phyloP scores from a whole-genome alignment of 2,888 invertebrate species.

The Nebria salina region DNA sequence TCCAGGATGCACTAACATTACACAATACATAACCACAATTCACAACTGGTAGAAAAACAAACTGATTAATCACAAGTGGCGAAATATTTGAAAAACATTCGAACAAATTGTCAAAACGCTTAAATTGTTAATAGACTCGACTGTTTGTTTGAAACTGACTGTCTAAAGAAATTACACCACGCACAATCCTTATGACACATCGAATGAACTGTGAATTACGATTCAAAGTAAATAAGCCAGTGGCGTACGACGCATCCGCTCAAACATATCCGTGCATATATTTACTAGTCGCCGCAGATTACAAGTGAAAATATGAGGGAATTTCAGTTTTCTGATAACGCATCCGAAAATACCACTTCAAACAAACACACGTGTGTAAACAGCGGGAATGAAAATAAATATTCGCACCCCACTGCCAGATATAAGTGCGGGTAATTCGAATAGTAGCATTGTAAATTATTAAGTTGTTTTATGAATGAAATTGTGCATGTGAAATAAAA shows the following conservation, averaged over 20 bases:
- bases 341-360: not conserved
- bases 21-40: constrained; percentile 40
- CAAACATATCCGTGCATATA: constrained; percentile 11
- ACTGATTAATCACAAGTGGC: constrained; percentile 20
- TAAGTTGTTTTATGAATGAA: not conserved
- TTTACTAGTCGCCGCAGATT: not conserved
- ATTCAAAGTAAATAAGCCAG: constrained; percentile 42
- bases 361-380: not conserved
- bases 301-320: not conserved
- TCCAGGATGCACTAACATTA: constrained; percentile 26
- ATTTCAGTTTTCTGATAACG: not conserved
- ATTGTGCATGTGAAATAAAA: not conserved
- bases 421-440: constrained; percentile 31
- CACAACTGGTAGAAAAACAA: constrained; percentile 24
- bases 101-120: constrained; percentile 21
- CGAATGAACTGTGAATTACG: constrained; percentile 40
- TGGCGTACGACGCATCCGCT: constrained; percentile 29
- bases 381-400: not conserved
- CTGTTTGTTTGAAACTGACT: constrained; percentile 30
- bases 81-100: constrained; percentile 3
- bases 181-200: constrained; percentile 41
- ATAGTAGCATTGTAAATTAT: constrained; percentile 5
- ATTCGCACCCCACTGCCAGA: constrained; percentile 14
- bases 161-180: constrained; percentile 34
- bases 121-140: constrained; percentile 19